These are phyloP conservation scores for Gadopsis bispinosus DNA, from an alignment of 2,797 vertebrate genomes.

Conservation along the genomic window DNA sequence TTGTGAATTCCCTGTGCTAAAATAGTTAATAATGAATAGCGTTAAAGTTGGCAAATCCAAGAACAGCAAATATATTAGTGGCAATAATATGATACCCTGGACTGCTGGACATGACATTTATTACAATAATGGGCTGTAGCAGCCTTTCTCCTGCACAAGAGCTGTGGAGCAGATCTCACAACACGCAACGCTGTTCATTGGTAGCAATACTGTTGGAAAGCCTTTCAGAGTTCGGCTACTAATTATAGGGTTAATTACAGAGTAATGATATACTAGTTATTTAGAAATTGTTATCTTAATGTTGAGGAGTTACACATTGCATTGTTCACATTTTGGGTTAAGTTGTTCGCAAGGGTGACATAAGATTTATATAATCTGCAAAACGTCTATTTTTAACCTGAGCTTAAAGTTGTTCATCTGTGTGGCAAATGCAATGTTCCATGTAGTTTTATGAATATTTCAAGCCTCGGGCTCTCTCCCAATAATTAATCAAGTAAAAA, in stretches of 20 bases:
- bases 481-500: conserved; percentile 30
- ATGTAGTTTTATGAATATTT: conserved; percentile 19
- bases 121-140: background rate
- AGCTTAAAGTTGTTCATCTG: background rate
- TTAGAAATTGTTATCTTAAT: conserved; percentile 35
- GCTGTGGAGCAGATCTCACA: background rate
- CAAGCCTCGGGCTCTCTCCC: background rate
- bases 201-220: background rate
- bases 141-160: background rate
- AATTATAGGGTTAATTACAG: conserved; percentile 41
- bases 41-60: background rate
- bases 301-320: conserved; percentile 11
- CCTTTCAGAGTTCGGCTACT: conserved; percentile 23
- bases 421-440: conserved; percentile 4
- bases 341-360: conserved; percentile 16
- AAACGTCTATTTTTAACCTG: conserved; percentile 2
- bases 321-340: conserved; percentile 11
- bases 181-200: background rate
- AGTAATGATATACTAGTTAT: conserved; percentile 46
- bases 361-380: background rate
- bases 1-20: background rate
- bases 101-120: conserved; percentile 3
- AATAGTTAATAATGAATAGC: conserved; percentile 4
- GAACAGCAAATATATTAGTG: background rate
- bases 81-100: background rate